Base-by-base conservation (phyloP, 2,797 vertebrate species). In the Buceros bicornis region DNA sequence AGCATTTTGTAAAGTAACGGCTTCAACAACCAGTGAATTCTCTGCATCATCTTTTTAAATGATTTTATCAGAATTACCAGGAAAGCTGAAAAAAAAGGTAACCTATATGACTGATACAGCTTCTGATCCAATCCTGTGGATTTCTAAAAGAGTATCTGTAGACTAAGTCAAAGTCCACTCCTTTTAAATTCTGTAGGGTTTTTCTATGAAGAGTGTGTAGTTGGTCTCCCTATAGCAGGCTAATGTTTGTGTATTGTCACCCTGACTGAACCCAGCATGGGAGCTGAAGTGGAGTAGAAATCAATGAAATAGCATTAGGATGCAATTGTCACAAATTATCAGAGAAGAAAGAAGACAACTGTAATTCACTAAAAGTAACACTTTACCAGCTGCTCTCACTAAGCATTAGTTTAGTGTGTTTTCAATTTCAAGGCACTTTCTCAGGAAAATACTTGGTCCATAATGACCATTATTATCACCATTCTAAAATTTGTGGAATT, bases 251-350 rank as follows among this genome's bases (percentile, higher is more conserved):
- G 78, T 95, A 72, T 97, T 94, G 93, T 97, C 95, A 97, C 93
- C 94, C 92, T 53, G 45, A 72, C 95, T 96, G 93, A 91, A 95
- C 96, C 82, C 97, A 97, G 98, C 97, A 87, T 96, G 98, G 95
- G 96, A 94, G 93, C 95, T 66, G 85, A 79, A 97, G 91, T 92
- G 93, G 87, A 97, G 96, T 87, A 97, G 96, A 98, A 98, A 98
- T 97, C 98, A 97, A 90, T 95, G 96, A 96, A 95, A 96, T 93
- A 94, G 82, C 91, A 96, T 98, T 97, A 95, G 93, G 95, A 97
- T 97, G 96, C 97, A 98, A 95, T 98, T 98, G 97, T 93, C 81
- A 67, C 96, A 97, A 96, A 98, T 97, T 97, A 98, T 97, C 95
- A 67, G 95, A 96, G 94, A 96, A 96, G 93, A 89, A 95, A 79